These are phyloP conservation scores for Poecilobothrus nobilitatus DNA, from an alignment of 2,888 invertebrate genomes.

Conservation along the genomic window DNA sequence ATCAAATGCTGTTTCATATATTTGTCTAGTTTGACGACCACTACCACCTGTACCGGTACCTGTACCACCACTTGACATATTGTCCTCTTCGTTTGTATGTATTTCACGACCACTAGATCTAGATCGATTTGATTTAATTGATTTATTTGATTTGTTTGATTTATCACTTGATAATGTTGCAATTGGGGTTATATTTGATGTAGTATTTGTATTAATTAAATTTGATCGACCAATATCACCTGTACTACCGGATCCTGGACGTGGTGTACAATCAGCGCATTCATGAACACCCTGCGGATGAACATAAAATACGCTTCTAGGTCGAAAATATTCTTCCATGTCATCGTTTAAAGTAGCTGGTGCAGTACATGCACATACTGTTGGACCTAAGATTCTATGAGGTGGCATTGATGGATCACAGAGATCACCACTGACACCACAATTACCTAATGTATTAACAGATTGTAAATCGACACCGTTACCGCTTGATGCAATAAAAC, in stretches of 20 bases:
- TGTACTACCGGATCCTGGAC: constrained; percentile 15
- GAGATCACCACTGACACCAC: constrained; percentile 17
- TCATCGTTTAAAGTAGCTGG: constrained; percentile 54
- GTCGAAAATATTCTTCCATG: constrained; percentile 54
- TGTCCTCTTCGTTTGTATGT: constrained; percentile 35
- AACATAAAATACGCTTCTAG: constrained; percentile 60
- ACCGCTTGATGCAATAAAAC: neutral
- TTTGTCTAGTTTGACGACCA: constrained; percentile 54
- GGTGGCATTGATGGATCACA: constrained; percentile 56
- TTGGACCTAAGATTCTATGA: constrained; percentile 56
- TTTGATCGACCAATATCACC: constrained; percentile 10
- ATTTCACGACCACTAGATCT: constrained; percentile 4
- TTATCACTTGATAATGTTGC: constrained; percentile 17
- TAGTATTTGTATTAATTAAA: constrained; percentile 2
- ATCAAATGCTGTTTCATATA: constrained; percentile 86
- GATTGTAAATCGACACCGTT: constrained; percentile 1
- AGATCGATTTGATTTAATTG: neutral
- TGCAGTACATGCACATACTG: constrained; percentile 63
- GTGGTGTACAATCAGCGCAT: constrained; percentile 41
- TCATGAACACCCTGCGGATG: constrained; percentile 57
- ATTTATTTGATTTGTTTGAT: constrained; percentile 19
- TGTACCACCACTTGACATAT: constrained; percentile 45
- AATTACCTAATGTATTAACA: constrained; percentile 26
- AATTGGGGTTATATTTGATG: constrained; percentile 10
- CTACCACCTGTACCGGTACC: constrained; percentile 35